These are phyloP conservation scores for Pissodes strobi DNA, from an alignment of 1,140 invertebrate species.

Conservation along the genomic window DNA sequence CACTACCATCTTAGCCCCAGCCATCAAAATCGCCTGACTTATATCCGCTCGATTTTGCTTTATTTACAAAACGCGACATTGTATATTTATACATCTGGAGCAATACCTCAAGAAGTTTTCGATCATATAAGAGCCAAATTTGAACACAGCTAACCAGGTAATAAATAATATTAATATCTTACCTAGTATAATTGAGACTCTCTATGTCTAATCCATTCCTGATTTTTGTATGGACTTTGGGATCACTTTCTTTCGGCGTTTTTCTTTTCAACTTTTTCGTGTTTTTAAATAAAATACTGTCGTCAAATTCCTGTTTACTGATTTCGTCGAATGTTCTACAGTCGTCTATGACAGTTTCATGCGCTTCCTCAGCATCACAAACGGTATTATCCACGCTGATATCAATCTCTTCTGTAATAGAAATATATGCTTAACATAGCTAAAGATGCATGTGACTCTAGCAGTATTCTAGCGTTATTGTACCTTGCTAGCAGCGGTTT, in stretches of 20 bases:
- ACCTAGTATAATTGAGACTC: constrained; percentile 24
- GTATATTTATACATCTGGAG: too few species aligned
- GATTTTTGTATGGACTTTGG: constrained; percentile 28
- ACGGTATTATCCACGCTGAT: constrained; percentile 54
- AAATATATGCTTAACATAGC: not conserved
- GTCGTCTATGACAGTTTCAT: constrained; percentile 56
- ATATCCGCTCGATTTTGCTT: too few species aligned
- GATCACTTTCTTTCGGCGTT: constrained; percentile 44
- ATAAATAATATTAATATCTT: constrained; percentile 7
- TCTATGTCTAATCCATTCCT: constrained; percentile 6
- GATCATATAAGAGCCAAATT: too few species aligned
- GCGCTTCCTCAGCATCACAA: constrained; percentile 63
- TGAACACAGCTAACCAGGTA: not conserved
- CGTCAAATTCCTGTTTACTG: constrained; percentile 61
- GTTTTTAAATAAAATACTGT: constrained; percentile 60
- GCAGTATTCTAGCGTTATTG: too few species aligned
- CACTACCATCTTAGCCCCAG: too few species aligned
- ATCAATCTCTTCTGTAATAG: constrained; percentile 26
- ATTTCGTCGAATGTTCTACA: constrained; percentile 57
- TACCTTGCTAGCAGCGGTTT: not conserved
- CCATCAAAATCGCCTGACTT: too few species aligned
- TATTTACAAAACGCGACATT: too few species aligned
- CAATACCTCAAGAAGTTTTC: too few species aligned
- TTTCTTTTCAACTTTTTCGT: constrained; percentile 53
- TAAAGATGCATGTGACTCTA: too few species aligned